Base-by-base conservation (phyloP, 2,797 vertebrate genomes). In the Gambusia yucatana region DNA sequence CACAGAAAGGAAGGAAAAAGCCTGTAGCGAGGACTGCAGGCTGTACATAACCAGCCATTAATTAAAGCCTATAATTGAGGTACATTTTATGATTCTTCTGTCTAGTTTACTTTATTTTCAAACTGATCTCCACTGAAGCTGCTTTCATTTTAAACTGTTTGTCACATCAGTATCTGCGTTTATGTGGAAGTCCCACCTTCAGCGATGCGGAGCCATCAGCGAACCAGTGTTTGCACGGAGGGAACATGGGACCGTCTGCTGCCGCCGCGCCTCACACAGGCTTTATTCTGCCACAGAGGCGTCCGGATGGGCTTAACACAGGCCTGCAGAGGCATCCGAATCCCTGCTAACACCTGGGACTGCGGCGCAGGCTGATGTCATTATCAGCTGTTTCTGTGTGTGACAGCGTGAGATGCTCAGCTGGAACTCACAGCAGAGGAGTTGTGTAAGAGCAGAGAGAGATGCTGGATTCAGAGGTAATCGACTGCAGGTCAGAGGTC, bases 251-350 rank as follows among this genome's bases (percentile, higher is more conserved):
- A 43, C 72, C 52, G 59, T 80, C 73, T 72, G 86, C 77, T 82
- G 76, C 77, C 28, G 16, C 52, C 20, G 78, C 78, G 77, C 72
- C 78, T 75, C 70, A 33, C 77, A 70, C 50, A 81, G 80, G 82
- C 89, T 89, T 90, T 75, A 91, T 88, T 84, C 59, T 63, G 78
- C 72, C 57, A 79, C 81, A 80, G 77, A 83, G 86, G 77, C 72
- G 75, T 77, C 72, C 11, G 70, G 77, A 85, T 86, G 72, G 73
- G 82, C 77, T 88, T 91, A 86, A 86, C 69, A 39, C 70, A 4
- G 36, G 75, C 76, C 83, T 65, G 69, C 83, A 85, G 86, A 84
- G 84, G 77, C 85, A 78, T 84, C 76, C 36, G 86, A 90, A 88
- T 85, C 86, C 86, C 67, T 1, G 59, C 73, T 1, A 77, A 83